These are phyloP conservation scores for Procavia capensis DNA, from an alignment of 2,113 vertebrate species.

Conservation along the genomic window DNA sequence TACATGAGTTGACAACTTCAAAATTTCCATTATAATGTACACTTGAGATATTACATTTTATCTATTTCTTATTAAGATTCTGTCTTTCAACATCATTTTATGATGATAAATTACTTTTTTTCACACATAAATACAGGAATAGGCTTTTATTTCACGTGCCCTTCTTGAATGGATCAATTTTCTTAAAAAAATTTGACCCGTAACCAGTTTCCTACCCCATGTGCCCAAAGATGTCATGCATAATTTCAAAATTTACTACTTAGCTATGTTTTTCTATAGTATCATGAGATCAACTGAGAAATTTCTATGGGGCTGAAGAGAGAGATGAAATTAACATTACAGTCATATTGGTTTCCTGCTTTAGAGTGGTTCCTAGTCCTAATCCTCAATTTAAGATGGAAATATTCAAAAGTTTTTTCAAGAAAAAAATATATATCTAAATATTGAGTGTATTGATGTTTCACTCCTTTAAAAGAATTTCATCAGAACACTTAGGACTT, in stretches of 20 bases:
- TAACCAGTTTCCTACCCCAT: neutral
- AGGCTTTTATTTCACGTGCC: neutral
- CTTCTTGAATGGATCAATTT: neutral
- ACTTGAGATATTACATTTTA: conserved; percentile 15
- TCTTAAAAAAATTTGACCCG: neutral
- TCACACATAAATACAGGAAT: neutral
- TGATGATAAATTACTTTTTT: neutral
- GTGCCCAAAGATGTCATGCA: neutral
- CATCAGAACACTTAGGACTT: neutral
- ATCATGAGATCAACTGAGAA: neutral
- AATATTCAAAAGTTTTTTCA: neutral
- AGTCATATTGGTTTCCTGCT: neutral
- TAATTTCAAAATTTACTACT: conserved; percentile 7
- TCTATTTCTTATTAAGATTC: neutral
- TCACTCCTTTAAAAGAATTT: neutral
- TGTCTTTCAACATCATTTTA: neutral
- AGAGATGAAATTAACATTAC: neutral
- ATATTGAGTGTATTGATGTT: neutral
- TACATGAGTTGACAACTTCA: conserved; percentile 47
- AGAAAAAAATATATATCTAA: neutral
- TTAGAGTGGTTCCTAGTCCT: neutral
- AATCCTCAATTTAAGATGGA: neutral
- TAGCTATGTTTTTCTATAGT: neutral
- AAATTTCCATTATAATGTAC: conserved; percentile 36
- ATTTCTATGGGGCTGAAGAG: neutral